These are phyloP conservation scores for Herpetotheres cachinnans DNA, from an alignment of 2,113 vertebrate genomes.

Conservation along the genomic window DNA sequence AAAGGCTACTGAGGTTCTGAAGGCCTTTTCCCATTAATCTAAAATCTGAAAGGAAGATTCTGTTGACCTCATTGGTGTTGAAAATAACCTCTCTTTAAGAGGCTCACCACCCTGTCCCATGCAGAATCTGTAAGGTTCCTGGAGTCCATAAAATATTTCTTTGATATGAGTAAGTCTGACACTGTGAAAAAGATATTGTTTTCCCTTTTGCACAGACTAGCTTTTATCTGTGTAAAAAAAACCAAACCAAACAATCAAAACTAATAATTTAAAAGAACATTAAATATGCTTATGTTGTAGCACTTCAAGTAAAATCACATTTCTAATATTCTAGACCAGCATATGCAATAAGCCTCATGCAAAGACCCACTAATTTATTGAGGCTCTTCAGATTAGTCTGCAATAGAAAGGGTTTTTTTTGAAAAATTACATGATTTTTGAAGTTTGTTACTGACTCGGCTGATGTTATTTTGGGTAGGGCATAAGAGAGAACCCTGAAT, in stretches of 20 bases:
- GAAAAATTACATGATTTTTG: rapidly evolving
- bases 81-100: not conserved
- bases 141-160: not conserved
- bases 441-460: not conserved
- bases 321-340: not conserved
- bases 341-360: not conserved
- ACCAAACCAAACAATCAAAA: not conserved
- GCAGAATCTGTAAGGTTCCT: not conserved
- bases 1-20: not conserved
- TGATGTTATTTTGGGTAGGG: not conserved
- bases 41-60: not conserved
- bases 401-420: not conserved
- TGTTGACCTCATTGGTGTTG: not conserved
- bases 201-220: not conserved
- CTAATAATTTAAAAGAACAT: not conserved
- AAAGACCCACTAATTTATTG: not conserved
- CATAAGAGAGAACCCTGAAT: not conserved
- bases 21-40: not conserved
- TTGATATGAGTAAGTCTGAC: not conserved
- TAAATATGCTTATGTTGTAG: not conserved
- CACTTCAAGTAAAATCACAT: not conserved
- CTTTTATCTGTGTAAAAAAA: not conserved
- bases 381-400: not conserved
- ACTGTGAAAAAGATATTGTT: not conserved
- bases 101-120: not conserved